Evolutionary conservation across 92 coral and sea anemone genomes (phyloP).

Genomic region (Nematostella vectensis): DNA sequence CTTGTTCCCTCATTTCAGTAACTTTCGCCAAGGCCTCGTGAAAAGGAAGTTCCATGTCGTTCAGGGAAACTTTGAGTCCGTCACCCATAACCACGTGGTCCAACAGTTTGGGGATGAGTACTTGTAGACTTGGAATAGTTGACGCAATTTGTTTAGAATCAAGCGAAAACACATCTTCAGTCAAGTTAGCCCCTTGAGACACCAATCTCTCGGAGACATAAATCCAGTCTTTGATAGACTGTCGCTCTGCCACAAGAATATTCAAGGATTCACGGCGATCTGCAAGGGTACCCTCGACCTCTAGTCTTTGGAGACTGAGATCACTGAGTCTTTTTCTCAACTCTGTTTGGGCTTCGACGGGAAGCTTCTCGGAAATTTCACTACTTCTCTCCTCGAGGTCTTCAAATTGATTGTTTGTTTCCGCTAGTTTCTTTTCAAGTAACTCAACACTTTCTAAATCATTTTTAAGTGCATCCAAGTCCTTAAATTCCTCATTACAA

Average conservation of each 20-base stretch:
- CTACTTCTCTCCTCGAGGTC: slow-evolving; percentile 15
- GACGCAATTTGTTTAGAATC: slow-evolving; percentile 1
- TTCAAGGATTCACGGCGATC: slow-evolving; percentile 37
- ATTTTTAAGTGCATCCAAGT: slow-evolving; percentile 24
- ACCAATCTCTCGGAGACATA: slow-evolving; percentile 28
- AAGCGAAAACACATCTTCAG: slow-evolving; percentile 2
- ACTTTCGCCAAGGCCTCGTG: slow-evolving; percentile 5
- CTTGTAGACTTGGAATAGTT: slow-evolving; percentile 18
- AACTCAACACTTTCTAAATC: slow-evolving; percentile 35
- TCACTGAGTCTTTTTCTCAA: slow-evolving; percentile 17
- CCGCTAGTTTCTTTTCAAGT: slow-evolving; percentile 27
- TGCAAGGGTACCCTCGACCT: slow-evolving; percentile 14
- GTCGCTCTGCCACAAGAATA: slow-evolving; percentile 49
- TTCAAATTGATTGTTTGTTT: slow-evolving; percentile 27
- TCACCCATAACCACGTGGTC: slow-evolving; percentile 38
- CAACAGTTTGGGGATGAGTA: slow-evolving; percentile 28
- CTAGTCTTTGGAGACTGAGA: slow-evolving; percentile 16
- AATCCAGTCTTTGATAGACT: slow-evolving; percentile 66
- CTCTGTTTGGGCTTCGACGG: slow-evolving; percentile 13
- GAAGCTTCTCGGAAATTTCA: slow-evolving; percentile 11
- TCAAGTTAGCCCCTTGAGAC: slow-evolving; percentile 17
- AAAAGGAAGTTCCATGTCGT: neutral
- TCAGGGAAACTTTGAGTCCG: neutral
- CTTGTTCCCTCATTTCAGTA: neutral
- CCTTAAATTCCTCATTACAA: neutral